Evolutionary conservation across 1,140 invertebrate genomes (phyloP).

Genomic region (Drosophila tsacasi): DNA sequence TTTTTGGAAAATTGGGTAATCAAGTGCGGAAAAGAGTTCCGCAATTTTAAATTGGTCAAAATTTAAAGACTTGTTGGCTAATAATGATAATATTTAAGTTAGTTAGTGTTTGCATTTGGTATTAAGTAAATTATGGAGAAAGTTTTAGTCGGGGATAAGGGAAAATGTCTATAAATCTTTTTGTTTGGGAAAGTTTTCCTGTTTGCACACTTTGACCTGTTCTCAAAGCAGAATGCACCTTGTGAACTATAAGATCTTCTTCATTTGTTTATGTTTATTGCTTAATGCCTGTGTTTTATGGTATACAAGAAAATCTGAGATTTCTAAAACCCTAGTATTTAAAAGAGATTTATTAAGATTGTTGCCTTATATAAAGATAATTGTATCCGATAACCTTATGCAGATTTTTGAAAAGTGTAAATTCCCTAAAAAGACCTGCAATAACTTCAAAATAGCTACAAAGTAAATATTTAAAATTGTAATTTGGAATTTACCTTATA

Average conservation of each 20-base stretch:
- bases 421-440: not conserved
- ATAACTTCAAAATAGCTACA: not conserved
- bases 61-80: slow-evolving; percentile 2
- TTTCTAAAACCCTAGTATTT: not conserved
- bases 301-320: too few relatives aligned
- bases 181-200: not conserved
- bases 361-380: not conserved
- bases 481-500: not conserved
- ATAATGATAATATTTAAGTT: not conserved
- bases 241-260: not conserved
- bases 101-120: not conserved
- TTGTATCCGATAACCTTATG: not conserved
- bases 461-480: not conserved
- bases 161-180: not conserved
- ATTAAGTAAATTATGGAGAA: not conserved
- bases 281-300: not conserved
- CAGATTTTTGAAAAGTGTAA: not conserved
- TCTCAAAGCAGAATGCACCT: not conserved
- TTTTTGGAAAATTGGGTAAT: slow-evolving; percentile 27
- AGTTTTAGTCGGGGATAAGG: not conserved
- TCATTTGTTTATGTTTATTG: not conserved
- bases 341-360: not conserved
- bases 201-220: not conserved
- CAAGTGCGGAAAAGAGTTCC: not conserved
- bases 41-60: slow-evolving; percentile 6